These are phyloP conservation scores for Tenualosa ilisha DNA, from an alignment of 2,797 vertebrate species.

Conservation along the genomic window DNA sequence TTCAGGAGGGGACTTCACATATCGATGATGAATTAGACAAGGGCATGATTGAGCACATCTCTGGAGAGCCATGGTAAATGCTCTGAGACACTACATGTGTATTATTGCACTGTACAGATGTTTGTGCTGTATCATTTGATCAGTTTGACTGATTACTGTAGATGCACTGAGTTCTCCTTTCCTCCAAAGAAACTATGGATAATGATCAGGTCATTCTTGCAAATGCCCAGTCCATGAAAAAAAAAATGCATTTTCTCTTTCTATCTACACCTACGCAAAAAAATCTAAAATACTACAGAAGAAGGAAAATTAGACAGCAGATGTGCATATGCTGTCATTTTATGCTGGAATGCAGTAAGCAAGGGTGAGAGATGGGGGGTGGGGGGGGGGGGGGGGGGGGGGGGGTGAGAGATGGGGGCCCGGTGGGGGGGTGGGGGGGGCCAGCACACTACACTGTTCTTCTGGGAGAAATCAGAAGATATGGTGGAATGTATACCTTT, in stretches of 20 bases:
- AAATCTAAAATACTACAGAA: background rate
- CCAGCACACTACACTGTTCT: background rate
- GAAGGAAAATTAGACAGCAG: background rate
- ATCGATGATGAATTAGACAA: constrained; percentile 71
- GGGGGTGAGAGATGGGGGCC: too few species aligned
- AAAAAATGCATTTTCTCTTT: background rate
- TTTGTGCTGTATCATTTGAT: background rate
- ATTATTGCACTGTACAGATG: background rate
- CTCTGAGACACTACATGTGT: background rate
- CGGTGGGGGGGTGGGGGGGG: background rate
- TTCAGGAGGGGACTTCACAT: constrained; percentile 68
- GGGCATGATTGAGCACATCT: constrained; percentile 67
- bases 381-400: too few species aligned
- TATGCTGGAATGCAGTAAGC: background rate
- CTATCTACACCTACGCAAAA: background rate
- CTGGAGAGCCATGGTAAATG: background rate
- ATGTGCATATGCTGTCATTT: background rate
- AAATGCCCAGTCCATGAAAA: background rate
- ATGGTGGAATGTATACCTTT: constrained; percentile 20
- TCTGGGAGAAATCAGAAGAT: background rate
- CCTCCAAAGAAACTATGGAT: background rate
- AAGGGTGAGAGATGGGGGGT: background rate
- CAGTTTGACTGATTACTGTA: background rate
- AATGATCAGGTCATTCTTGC: background rate
- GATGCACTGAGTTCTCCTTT: background rate